Percentiles rank a stretch among this genome's conserved stretches.
Evolutionary conservation across 2,113 vertebrate species (phyloP).

Genomic region (Benitochromis conjunctus): DNA sequence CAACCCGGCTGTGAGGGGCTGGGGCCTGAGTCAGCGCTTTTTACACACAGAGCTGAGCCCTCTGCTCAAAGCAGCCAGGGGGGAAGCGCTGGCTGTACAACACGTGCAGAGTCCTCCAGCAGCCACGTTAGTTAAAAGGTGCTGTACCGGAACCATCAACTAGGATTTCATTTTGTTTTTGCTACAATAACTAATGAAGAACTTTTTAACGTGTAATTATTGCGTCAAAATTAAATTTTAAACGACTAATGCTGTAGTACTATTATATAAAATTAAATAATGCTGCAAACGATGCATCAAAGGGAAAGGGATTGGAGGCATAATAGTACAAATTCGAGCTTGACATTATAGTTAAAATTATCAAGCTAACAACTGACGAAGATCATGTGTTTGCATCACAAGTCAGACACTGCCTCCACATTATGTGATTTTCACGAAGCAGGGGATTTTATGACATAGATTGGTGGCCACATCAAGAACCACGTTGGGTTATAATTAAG

Average conservation of each 20-base stretch:
- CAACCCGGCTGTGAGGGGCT: slow-evolving; percentile 42
- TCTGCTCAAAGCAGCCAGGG: slow-evolving; percentile 29
- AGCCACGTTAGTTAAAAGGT: background rate
- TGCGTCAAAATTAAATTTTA: background rate
- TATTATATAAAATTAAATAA: background rate
- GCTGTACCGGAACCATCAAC: background rate
- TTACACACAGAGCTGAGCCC: slow-evolving; percentile 40
- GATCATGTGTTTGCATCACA: background rate
- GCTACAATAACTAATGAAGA: background rate
- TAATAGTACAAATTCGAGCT: background rate
- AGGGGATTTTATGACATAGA: background rate
- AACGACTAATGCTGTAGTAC: background rate
- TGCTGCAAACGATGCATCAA: background rate
- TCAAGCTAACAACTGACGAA: background rate
- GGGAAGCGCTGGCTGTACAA: slow-evolving; percentile 35
- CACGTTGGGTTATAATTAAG: background rate
- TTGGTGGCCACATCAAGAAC: background rate
- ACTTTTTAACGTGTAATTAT: background rate
- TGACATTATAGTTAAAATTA: background rate
- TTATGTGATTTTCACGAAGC: background rate
- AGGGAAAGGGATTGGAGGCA: background rate
- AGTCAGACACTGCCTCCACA: background rate
- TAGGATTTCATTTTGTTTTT: background rate
- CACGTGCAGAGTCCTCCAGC: slow-evolving; percentile 22
- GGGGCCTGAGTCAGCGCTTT: slow-evolving; percentile 73